Percentiles rank a stretch among this genome's conserved stretches.
Conservation (phyloP, 2,888 invertebrate genomes). For the Phaonia tiefii region DNA sequence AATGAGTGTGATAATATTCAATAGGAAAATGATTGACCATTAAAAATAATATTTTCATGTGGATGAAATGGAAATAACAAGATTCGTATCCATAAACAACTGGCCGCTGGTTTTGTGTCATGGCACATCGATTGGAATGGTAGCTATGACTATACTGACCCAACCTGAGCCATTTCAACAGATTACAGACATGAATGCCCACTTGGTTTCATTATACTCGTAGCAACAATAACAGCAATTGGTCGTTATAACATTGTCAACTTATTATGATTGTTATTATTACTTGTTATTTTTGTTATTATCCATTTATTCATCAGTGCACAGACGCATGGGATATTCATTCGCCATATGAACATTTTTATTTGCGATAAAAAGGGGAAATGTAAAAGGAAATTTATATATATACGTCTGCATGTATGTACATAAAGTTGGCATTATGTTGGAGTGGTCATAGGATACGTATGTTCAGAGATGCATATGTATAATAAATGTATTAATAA, state of each 20-base stretch:
- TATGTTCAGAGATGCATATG: no score
- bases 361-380: background rate
- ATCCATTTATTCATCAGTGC: no score
- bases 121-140: slow-evolving; percentile 15
- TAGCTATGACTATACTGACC: background rate
- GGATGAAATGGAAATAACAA: slow-evolving; percentile 2
- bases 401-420: no score
- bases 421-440: no score
- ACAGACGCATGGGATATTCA: no score
- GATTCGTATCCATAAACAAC: slow-evolving; percentile 4
- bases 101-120: no score
- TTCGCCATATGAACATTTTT: background rate
- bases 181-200: background rate
- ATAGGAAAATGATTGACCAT: slow-evolving; percentile 21
- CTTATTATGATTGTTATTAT: slow-evolving; percentile 35
- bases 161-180: background rate
- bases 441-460: no score
- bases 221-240: slow-evolving; percentile 21
- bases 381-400: no score
- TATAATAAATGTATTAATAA: no score
- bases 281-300: slow-evolving; percentile 9
- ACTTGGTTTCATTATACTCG: background rate
- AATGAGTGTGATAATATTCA: slow-evolving; percentile 24
- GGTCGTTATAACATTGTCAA: slow-evolving; percentile 38
- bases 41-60: slow-evolving; percentile 3